These are phyloP conservation scores for Habroteleia sp. DNA, from an alignment of 2,888 invertebrate genomes.

Conservation along the genomic window DNA sequence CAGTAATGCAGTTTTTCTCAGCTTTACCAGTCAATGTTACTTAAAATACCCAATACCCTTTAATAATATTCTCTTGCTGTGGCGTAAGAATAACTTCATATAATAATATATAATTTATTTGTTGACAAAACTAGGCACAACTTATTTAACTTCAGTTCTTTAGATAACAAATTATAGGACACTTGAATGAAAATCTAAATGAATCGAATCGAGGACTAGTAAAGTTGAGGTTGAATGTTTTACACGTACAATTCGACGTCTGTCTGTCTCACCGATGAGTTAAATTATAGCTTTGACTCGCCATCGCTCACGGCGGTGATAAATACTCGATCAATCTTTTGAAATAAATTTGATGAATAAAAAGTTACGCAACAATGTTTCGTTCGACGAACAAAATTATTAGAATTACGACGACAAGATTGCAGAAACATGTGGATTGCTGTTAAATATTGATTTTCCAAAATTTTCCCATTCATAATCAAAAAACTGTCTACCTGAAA, in stretches of 20 bases:
- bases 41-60: conserved; percentile 9
- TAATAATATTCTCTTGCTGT: too few species aligned
- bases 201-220: conserved; percentile 34
- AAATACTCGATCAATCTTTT: conserved; percentile 55
- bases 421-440: conserved; percentile 63
- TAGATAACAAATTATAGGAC: too few species aligned
- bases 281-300: conserved; percentile 61
- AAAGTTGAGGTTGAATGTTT: conserved; percentile 61
- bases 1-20: conserved; percentile 59
- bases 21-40: conserved; percentile 59
- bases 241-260: conserved; percentile 65
- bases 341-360: conserved; percentile 35
- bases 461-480: conserved; percentile 6
- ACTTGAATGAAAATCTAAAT: not conserved
- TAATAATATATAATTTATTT: too few species aligned
- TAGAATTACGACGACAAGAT: conserved; percentile 34
- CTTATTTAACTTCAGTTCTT: too few species aligned
- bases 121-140: too few species aligned
- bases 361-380: conserved; percentile 9
- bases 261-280: conserved; percentile 61
- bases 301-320: conserved; percentile 65
- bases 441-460: conserved; percentile 31
- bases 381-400: conserved; percentile 24
- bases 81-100: too few species aligned
- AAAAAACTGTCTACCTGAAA: conserved; percentile 5